Evolutionary conservation across 2,888 invertebrate genomes (phyloP).

Genomic region (Pseudococcus jackbeardsleyi): DNA sequence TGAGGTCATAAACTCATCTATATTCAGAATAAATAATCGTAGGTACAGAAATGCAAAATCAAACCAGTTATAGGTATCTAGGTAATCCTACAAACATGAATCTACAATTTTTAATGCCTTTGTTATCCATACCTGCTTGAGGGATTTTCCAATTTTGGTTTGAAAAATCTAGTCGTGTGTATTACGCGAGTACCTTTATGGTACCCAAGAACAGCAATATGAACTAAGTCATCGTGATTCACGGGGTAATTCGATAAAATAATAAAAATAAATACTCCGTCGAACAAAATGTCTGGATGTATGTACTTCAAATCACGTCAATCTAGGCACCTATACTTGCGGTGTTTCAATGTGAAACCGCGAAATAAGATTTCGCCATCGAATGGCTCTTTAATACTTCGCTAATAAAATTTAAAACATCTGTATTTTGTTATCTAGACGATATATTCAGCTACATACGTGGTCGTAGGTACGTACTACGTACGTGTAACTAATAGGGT

Average conservation of each 20-base stretch:
- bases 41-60: too few relatives aligned
- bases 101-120: too few relatives aligned
- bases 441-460: neutral
- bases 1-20: neutral
- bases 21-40: neutral
- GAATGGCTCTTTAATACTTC: neutral
- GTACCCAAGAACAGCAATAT: too few relatives aligned
- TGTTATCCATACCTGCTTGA: too few relatives aligned
- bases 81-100: too few relatives aligned
- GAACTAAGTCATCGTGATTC: neutral
- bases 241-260: neutral
- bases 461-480: neutral
- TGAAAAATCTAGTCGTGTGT: too few relatives aligned
- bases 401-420: slow-evolving; percentile 13
- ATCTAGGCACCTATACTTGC: neutral
- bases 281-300: neutral
- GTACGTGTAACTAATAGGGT: slow-evolving; percentile 19
- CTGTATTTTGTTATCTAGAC: neutral
- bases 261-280: neutral
- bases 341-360: neutral
- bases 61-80: too few relatives aligned
- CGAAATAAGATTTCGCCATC: slow-evolving; percentile 15
- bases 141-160: too few relatives aligned
- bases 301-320: neutral
- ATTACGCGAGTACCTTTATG: too few relatives aligned